Evolutionary conservation across 30 jellyfish, hydroid and myxozoan genomes (phyloP), one percentile per base, ranked within the genome.

Genomic region (Pelagia noctiluca): DNA sequence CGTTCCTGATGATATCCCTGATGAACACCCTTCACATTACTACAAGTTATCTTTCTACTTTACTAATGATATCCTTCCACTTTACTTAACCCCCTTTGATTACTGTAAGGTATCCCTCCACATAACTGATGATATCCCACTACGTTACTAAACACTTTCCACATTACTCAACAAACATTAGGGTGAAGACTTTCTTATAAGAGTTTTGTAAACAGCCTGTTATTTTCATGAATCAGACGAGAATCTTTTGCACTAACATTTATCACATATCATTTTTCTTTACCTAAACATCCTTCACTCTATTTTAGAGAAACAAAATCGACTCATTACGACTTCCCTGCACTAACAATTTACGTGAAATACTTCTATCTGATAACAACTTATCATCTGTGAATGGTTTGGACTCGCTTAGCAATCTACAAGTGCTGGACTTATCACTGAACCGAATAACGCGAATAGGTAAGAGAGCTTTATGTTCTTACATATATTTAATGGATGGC

Each of bases 381-480:
- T 25, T 82, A 25, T 70, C 92, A 26, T 82, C 92, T 3, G 62
- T 80, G 33, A 69, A 12, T 35, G 92, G 92, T 2, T 12, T 82
- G 75, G 92, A 82, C 29, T 64, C 35, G 29, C 85, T 82, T 0
- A 63, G 11, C 54, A 82, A 82, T 47, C 64, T 87, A 2, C 82
- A 64, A 46, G 88, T 70, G 26, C 38, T 87, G 76, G 88, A 87
- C 61, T 75, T 87, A 52, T 76, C 96, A 1, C 47, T 78, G 2
- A 87, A 87, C 62, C 69, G 82, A 29, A 87, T 87, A 19, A 78
- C 90, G n/a, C 38, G 96, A 48, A 77, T 87, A 1, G 86, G 96
- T 87, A 48, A 74, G 89, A 0, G 18, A 23, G 4, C 29, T 67
- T 67, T 26, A 32, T 25, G 11, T 25, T 25, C 26, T 19, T 16